Conservation (phyloP, 2,797 vertebrate genomes). For the Cynopterus sphinx region DNA sequence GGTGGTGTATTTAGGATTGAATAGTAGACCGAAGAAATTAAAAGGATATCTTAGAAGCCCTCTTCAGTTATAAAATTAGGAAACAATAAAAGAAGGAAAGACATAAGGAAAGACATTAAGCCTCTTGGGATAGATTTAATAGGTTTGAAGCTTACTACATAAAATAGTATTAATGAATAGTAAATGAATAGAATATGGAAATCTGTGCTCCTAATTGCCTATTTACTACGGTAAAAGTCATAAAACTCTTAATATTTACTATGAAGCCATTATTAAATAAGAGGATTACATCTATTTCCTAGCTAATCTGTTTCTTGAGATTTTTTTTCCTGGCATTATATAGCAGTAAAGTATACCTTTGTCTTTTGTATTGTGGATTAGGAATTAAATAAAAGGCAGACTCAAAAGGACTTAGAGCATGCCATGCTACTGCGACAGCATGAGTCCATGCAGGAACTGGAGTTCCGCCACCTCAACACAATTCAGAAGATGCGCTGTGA, state of each 20-base stretch:
- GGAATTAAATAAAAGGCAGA: conserved; percentile 99
- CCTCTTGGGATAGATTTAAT: not conserved
- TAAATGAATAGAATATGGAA: not conserved
- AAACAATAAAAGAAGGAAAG: not conserved
- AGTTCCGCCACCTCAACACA: conserved; percentile 96
- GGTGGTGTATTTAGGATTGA: not conserved
- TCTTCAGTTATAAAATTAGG: conserved; percentile 5
- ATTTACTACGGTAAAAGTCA: not conserved
- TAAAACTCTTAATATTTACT: conserved; percentile 10
- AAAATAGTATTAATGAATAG: conserved; percentile 15
- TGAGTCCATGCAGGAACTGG: conserved; percentile 99
- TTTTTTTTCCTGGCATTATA: not conserved
- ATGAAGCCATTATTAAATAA: not conserved
- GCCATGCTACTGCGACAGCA: conserved; percentile 98
- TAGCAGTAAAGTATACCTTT: conserved; percentile 62
- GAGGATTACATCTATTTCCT: conserved; percentile 15
- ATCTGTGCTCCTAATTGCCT: not conserved
- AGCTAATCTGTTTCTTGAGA: not conserved
- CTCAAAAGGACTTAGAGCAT: conserved; percentile 98
- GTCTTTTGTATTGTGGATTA: conserved; percentile 78
- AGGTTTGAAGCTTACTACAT: not conserved
- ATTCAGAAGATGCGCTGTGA: conserved; percentile 97
- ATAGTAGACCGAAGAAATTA: not conserved
- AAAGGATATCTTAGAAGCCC: not conserved
- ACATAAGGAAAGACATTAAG: not conserved